phyloP scores from a whole-genome alignment of 2,113 vertebrate genomes.

The Pavo muticus region DNA sequence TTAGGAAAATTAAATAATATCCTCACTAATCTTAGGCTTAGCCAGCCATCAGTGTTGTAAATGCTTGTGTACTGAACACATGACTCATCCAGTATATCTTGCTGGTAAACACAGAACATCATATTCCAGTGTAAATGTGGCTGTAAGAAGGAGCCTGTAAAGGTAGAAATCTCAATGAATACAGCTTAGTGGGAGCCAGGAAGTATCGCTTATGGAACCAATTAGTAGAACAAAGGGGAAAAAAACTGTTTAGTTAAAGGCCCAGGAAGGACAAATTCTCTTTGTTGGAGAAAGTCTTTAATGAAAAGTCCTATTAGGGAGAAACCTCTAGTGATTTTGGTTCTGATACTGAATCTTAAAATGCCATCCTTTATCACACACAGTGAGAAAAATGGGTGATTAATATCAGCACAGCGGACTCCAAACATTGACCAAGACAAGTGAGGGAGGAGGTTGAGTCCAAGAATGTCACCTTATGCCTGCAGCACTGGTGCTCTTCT shows the following conservation, averaged over 20 bases:
- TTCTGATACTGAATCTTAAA: neutral
- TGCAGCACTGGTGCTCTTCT: neutral
- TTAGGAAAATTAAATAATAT: neutral
- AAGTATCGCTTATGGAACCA: neutral
- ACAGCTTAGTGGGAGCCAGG: neutral
- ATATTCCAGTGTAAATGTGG: neutral
- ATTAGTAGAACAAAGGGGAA: neutral
- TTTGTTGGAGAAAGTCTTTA: neutral
- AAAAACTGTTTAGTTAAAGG: neutral
- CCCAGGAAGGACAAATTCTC: neutral
- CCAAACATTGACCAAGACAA: neutral
- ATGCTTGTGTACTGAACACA: neutral
- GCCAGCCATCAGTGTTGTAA: neutral
- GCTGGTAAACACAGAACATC: neutral
- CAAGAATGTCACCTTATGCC: neutral
- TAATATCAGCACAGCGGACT: neutral
- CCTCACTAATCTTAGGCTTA: neutral
- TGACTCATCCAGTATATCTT: neutral
- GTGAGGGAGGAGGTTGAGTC: neutral
- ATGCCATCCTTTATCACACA: neutral
- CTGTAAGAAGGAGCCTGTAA: neutral
- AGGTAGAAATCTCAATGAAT: conserved; percentile 8
- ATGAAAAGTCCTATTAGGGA: neutral
- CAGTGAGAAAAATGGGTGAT: neutral
- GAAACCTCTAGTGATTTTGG: neutral